phyloP scores from a whole-genome alignment of 1,140 invertebrate species.

The Papilio polyxenes region DNA sequence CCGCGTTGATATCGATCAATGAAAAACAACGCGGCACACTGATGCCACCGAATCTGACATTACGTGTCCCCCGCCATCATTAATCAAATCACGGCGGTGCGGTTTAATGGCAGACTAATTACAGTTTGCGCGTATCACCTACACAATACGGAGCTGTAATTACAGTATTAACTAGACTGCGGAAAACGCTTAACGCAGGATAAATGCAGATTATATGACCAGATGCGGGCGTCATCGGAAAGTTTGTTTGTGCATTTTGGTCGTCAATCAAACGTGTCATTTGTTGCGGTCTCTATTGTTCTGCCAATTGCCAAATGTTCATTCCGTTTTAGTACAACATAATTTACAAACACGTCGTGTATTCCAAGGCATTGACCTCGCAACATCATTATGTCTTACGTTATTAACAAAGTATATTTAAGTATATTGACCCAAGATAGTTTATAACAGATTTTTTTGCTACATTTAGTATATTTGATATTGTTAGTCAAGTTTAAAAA shows the following conservation, averaged over 20 bases:
- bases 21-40: constrained; percentile 50
- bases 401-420: background rate
- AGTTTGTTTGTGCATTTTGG: constrained; percentile 45
- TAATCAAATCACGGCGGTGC: constrained; percentile 70
- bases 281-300: constrained; percentile 43
- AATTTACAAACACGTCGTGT: constrained; percentile 23
- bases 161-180: constrained; percentile 57
- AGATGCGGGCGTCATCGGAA: constrained; percentile 48
- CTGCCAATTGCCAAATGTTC: constrained; percentile 40
- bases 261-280: constrained; percentile 48
- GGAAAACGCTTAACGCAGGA: constrained; percentile 56
- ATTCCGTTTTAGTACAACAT: constrained; percentile 14
- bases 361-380: background rate
- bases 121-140: constrained; percentile 63
- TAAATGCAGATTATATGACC: constrained; percentile 54
- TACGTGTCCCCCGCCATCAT: constrained; percentile 51
- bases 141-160: constrained; percentile 57
- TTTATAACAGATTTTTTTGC: too few relatives aligned
- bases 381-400: background rate
- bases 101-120: constrained; percentile 72
- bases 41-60: constrained; percentile 48
- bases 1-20: constrained; percentile 48
- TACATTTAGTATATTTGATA: too few relatives aligned
- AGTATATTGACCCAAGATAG: too few relatives aligned
- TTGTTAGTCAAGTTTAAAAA: too few relatives aligned